Conservation (phyloP, 2,113 vertebrate species). For the Echinops telfairi region DNA sequence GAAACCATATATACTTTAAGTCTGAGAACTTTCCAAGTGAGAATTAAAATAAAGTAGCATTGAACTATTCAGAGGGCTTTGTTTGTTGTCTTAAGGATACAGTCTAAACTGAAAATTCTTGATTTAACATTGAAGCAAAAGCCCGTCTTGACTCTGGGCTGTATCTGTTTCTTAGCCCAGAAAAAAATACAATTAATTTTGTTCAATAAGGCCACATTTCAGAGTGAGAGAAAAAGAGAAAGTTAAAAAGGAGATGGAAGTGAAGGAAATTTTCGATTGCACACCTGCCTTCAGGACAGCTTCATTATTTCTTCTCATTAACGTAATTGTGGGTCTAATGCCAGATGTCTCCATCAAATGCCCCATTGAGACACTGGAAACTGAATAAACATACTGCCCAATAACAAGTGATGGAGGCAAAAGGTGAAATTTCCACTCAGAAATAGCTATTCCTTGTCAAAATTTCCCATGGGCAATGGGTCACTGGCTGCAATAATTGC, state of each 20-base stretch:
- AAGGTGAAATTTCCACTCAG: slow-evolving; percentile 82
- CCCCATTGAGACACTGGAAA: slow-evolving; percentile 64
- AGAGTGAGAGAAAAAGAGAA: slow-evolving; percentile 13
- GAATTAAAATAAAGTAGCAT: neutral
- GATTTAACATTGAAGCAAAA: slow-evolving; percentile 37
- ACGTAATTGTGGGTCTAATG: slow-evolving; percentile 78
- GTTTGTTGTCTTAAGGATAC: neutral
- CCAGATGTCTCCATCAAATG: slow-evolving; percentile 68
- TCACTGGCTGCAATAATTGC: slow-evolving; percentile 85
- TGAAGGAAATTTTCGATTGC: slow-evolving; percentile 58
- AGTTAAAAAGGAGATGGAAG: slow-evolving; percentile 30
- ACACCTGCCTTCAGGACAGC: slow-evolving; percentile 69
- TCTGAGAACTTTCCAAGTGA: neutral
- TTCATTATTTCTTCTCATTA: slow-evolving; percentile 81
- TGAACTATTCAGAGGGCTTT: neutral
- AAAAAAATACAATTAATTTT: slow-evolving; percentile 7
- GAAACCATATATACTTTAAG: neutral
- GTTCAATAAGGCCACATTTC: slow-evolving; percentile 54
- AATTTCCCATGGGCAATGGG: slow-evolving; percentile 78
- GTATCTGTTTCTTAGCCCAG: slow-evolving; percentile 14
- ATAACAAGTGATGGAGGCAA: slow-evolving; percentile 75
- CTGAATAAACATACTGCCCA: slow-evolving; percentile 81
- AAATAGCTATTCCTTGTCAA: slow-evolving; percentile 77
- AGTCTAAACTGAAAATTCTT: slow-evolving; percentile 2
- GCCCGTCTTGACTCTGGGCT: neutral